phyloP scores from a whole-genome alignment of 2,888 invertebrate species.

The Trisateles emortualis region DNA sequence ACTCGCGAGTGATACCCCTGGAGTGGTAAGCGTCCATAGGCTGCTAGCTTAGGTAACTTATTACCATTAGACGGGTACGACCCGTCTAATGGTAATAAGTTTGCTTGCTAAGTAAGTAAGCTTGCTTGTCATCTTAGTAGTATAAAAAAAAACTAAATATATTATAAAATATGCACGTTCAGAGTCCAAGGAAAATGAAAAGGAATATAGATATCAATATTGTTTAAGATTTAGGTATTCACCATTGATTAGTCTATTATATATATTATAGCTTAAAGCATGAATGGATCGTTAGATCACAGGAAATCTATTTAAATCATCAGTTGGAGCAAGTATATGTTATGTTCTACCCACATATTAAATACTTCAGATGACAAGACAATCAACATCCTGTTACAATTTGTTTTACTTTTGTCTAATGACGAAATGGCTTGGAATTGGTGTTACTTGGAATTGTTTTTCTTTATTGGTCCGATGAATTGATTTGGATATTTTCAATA shows the following conservation, averaged over 20 bases:
- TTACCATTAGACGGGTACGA: too few relatives aligned
- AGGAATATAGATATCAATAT: neutral
- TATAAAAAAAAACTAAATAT: too few relatives aligned
- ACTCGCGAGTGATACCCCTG: too few relatives aligned
- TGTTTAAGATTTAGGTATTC: too few relatives aligned
- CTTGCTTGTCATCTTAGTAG: too few relatives aligned
- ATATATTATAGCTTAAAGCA: conserved; percentile 33
- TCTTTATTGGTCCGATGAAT: too few relatives aligned
- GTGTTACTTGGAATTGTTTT: neutral
- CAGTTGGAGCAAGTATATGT: conserved; percentile 39
- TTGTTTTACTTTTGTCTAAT: conserved; percentile 4
- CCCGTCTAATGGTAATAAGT: too few relatives aligned
- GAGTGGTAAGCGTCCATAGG: too few relatives aligned
- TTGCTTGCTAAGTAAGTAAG: too few relatives aligned
- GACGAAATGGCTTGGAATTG: neutral
- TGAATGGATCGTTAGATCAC: conserved; percentile 52
- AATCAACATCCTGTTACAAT: conserved; percentile 53
- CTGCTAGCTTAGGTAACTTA: too few relatives aligned
- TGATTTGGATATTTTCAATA: too few relatives aligned
- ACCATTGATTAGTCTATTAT: conserved; percentile 42
- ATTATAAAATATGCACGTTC: too few relatives aligned
- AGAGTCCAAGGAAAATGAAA: neutral
- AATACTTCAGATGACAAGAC: conserved; percentile 32
- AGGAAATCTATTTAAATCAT: conserved; percentile 61
- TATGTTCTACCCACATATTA: conserved; percentile 41